Evolutionary conservation across 2,113 vertebrate species (phyloP), one percentile per base, ranked within the genome.

Genomic region (Hypanus sabinus): DNA sequence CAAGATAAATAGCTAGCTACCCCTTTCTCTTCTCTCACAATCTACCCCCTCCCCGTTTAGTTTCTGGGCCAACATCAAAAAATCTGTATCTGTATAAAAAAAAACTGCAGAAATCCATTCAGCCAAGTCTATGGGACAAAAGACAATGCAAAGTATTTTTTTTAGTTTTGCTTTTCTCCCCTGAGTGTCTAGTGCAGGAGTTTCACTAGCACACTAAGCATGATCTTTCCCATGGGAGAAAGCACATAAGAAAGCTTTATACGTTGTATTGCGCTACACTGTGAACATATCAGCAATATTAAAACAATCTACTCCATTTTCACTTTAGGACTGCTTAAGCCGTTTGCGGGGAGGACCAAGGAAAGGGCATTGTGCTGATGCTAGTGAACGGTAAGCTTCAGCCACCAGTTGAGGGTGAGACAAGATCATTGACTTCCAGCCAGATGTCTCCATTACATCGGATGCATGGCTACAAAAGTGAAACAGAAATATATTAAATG

Each of bases 391-490:
- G 94, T 99, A 99, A 0, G 99, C 99, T 95, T 99, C 99, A 0
- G 99, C 99, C 96, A 99, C 99, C 97, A 99, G 97, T 95, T 99
- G 98, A 7, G 99, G 99, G 94, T 99, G 98, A 0, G 99, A 99
- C 0, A 97, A 98, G 33, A 99, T 98, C 99, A 99, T 99, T 2
- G 99, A 98, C 96, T 99, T 99, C 98, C 98, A 99, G 33, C 99
- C 98, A 0, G 99, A 98, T 0, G 99, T 99, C 96, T 99, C 99
- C 98, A 99, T 98, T 95, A 99, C 99, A 94, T 99, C 99, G 0
- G 99, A 98, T 68, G 98, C 97, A 5, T 98, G 98, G 95, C 98
- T 98, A 95, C 94, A 88, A 95, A 90, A 55, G 33, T 11, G 94
- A 71, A 90, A n/a, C n/a, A 88, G 33, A 94, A 95, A 65, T 94